Evolutionary conservation across 1,140 invertebrate species (phyloP).

Genomic region (Belonocnema kinseyi): DNA sequence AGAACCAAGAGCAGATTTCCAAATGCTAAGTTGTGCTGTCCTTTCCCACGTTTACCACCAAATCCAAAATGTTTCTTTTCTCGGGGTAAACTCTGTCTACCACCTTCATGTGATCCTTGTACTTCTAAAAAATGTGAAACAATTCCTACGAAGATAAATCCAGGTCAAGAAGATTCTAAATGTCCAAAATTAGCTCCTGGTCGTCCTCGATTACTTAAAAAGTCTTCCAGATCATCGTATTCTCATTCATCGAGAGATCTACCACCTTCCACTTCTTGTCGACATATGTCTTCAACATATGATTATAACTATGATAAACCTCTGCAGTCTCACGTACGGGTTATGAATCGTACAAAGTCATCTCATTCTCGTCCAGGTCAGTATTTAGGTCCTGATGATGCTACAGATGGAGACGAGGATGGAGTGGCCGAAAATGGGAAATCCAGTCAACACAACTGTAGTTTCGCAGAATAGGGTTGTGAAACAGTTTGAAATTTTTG

Average conservation of each 20-base stretch:
- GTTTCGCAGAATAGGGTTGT: no score
- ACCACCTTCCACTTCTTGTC: background rate
- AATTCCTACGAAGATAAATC: background rate
- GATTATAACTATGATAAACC: background rate
- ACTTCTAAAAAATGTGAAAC: constrained; percentile 39
- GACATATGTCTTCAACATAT: constrained; percentile 36
- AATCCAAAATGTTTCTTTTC: constrained; percentile 39
- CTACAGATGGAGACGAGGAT: constrained; percentile 31
- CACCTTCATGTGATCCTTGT: constrained; percentile 29
- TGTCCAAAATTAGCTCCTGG: no score
- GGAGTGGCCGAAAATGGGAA: background rate
- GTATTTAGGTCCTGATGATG: constrained; percentile 26
- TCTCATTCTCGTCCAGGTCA: constrained; percentile 38
- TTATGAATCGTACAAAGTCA: background rate
- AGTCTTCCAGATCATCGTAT: background rate
- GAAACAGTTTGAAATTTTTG: no score
- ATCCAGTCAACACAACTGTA: no score
- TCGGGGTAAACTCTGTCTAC: constrained; percentile 22
- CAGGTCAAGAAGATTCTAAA: background rate
- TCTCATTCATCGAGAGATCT: background rate
- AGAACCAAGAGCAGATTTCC: constrained; percentile 48
- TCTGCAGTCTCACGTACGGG: background rate
- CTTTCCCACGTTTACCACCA: constrained; percentile 37
- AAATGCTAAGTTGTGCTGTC: constrained; percentile 51
- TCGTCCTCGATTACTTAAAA: no score